Evolutionary conservation across 2,888 invertebrate genomes (phyloP).

Genomic region (Malachius bipustulatus): DNA sequence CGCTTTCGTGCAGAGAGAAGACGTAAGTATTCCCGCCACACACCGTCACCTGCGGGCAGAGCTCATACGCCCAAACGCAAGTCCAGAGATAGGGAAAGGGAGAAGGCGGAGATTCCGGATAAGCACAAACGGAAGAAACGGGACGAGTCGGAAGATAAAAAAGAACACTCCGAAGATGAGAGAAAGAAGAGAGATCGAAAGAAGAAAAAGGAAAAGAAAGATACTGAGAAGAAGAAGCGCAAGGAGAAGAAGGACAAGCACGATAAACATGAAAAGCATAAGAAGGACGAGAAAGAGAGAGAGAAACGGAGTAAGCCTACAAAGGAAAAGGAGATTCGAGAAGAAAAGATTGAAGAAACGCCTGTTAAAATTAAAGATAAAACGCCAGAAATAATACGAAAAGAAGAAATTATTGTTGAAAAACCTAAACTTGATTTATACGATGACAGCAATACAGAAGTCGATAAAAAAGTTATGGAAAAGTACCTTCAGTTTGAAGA

Average conservation of each 20-base stretch:
- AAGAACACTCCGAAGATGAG: conserved; percentile 44
- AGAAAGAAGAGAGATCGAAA: conserved; percentile 41
- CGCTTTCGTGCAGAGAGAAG: conserved; percentile 18
- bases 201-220: conserved; percentile 36
- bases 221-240: conserved; percentile 30
- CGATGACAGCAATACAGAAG: conserved; percentile 42
- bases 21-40: conserved; percentile 32
- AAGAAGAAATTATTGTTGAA: conserved; percentile 35
- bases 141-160: conserved; percentile 32
- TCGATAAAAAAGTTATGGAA: conserved; percentile 46
- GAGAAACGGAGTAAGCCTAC: conserved; percentile 31
- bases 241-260: conserved; percentile 30
- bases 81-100: conserved; percentile 18
- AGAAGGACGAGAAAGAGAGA: conserved; percentile 29
- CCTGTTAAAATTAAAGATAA: conserved; percentile 38
- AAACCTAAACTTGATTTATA: conserved; percentile 36
- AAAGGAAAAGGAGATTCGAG: conserved; percentile 43
- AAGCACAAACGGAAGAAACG: conserved; percentile 31
- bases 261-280: conserved; percentile 35
- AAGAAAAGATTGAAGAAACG: conserved; percentile 37
- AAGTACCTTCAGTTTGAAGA: conserved; percentile 40
- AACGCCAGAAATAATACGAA: conserved; percentile 31
- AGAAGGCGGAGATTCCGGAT: conserved; percentile 30
- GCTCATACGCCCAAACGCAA: conserved; percentile 14
- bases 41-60: conserved; percentile 22